Evolutionary conservation across 2,888 invertebrate species (phyloP).

Genomic region (Diachrysia chrysitis): DNA sequence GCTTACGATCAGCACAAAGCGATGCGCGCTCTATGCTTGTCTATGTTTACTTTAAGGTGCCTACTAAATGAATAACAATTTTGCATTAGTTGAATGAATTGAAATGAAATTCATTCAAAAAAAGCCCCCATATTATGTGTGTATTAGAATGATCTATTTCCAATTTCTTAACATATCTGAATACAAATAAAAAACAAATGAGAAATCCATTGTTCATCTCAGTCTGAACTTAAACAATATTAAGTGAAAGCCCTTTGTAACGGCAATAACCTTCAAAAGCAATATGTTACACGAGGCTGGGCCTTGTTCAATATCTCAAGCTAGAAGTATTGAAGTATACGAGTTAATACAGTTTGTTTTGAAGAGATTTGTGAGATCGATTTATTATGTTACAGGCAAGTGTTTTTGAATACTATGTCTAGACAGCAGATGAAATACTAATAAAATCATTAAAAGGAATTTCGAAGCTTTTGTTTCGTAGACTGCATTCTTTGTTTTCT

Average conservation of each 20-base stretch:
- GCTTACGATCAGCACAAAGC: too few relatives aligned
- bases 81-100: too few relatives aligned
- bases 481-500: too few relatives aligned
- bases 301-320: conserved; percentile 17
- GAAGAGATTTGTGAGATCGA: neutral
- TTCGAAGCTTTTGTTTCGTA: too few relatives aligned
- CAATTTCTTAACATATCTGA: too few relatives aligned
- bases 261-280: conserved; percentile 26
- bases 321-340: conserved; percentile 15
- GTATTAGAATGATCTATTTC: too few relatives aligned
- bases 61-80: too few relatives aligned
- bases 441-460: too few relatives aligned
- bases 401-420: neutral
- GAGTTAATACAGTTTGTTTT: neutral
- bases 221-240: conserved; percentile 21
- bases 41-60: too few relatives aligned
- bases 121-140: too few relatives aligned
- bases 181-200: neutral
- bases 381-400: neutral
- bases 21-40: too few relatives aligned
- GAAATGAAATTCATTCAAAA: too few relatives aligned
- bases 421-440: neutral
- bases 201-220: conserved; percentile 1
- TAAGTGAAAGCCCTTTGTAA: conserved; percentile 24
- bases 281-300: conserved; percentile 24